Evolutionary conservation across 2,797 vertebrate species (phyloP), one percentile per base, ranked within the genome.

Genomic region (Buceros bicornis): DNA sequence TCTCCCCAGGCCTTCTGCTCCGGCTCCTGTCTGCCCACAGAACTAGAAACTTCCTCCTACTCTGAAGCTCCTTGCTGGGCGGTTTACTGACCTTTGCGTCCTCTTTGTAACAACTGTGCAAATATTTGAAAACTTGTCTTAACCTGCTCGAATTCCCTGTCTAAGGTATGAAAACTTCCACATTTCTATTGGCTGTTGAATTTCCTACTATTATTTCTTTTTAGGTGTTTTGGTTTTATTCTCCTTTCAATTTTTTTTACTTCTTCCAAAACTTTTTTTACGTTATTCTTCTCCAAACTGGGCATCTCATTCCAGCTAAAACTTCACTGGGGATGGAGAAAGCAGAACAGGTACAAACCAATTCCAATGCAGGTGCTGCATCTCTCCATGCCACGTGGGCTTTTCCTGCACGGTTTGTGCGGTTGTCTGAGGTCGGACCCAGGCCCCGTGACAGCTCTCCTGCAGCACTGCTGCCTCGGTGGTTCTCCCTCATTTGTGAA

Each of bases 261-360:
- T 15, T 61, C n/a, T 18, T 10, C 29, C 37, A 25, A 35, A 71
- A n/a, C 31, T 77, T 54, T n/a, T 43, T 7, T 3, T 9, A 60
- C 10, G 13, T 31, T 29, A 22, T 51, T 67, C 43, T 60, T 72
- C 54, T 61, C 61, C 33, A 43, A 20, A 33, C 0, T 40, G n/a
- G n/a, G 24, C 67, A 62, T 51, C 54, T 31, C 28, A 5, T 37
- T 54, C 40, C 78, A 50, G 72, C 40, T 50, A 11, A 24, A 40
- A 1, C 26, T 53, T 53, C 26, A 5, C 2, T 1, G 2, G 11
- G 42, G 28, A 31, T 42, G 35, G n/a, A 35, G 11, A 33, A 35
- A 51, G 31, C 31, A 60, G 51, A 56, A 31, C 17, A 43, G 19
- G 31, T 10, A 43, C 51, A 42, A 47, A 53, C 5, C 16, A 6